These are phyloP conservation scores for Eupithecia vulgata DNA, from an alignment of 2,888 invertebrate genomes.

Conservation along the genomic window DNA sequence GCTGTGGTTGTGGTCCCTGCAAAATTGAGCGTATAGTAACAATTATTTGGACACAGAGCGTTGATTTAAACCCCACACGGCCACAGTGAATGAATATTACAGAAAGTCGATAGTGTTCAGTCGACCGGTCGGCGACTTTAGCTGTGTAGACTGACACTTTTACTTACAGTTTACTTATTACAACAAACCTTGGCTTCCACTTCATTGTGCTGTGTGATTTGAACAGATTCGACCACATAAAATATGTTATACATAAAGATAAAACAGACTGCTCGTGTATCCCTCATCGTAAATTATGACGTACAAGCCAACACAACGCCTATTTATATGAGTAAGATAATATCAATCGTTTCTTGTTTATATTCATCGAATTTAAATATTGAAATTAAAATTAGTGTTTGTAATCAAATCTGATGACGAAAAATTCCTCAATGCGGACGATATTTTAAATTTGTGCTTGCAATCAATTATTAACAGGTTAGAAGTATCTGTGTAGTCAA, in stretches of 20 bases:
- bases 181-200: not conserved
- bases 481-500: not conserved
- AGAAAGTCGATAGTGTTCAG: too few species aligned
- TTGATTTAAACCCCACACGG: not conserved
- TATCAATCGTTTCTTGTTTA: not conserved
- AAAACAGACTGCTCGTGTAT: not conserved
- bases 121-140: too few species aligned
- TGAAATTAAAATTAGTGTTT: slow-evolving; percentile 3
- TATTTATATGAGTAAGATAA: not conserved
- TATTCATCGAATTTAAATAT: not conserved
- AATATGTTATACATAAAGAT: not conserved
- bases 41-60: not conserved
- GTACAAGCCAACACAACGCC: not conserved
- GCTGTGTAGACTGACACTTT: not conserved
- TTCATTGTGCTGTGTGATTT: not conserved
- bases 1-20: not conserved
- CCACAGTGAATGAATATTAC: not conserved
- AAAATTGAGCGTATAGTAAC: not conserved
- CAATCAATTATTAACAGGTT: not conserved
- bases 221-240: not conserved
- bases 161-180: not conserved
- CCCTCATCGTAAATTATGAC: not conserved
- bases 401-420: not conserved
- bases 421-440: not conserved
- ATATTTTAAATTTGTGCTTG: not conserved